Percentiles rank a stretch among this genome's conserved stretches.
Evolutionary conservation across 1,140 invertebrate species (phyloP).

Genomic region (Pseudomyrmex gracilis): DNA sequence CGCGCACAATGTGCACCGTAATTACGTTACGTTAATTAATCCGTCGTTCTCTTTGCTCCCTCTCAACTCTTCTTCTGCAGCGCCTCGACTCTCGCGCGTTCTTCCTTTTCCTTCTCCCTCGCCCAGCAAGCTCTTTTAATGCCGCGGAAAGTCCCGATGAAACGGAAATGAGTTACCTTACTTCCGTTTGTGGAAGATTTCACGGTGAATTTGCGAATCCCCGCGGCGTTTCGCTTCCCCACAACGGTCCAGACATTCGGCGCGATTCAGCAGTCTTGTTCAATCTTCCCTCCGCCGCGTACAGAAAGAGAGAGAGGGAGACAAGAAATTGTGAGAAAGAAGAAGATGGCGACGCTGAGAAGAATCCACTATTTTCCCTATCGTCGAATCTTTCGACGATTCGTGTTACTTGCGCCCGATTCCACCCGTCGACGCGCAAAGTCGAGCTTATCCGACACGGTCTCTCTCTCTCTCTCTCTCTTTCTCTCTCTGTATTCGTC

Average conservation of each 20-base stretch:
- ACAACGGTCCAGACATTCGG: slow-evolving; percentile 45
- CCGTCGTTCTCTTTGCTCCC: slow-evolving; percentile 51
- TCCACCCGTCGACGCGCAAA: slow-evolving; percentile 24
- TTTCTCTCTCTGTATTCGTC: background rate
- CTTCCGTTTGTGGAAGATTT: slow-evolving; percentile 78
- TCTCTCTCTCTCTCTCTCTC: background rate
- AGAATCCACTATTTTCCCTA: slow-evolving; percentile 46
- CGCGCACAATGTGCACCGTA: slow-evolving; percentile 63
- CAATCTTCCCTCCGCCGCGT: slow-evolving; percentile 43
- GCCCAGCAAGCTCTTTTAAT: slow-evolving; percentile 69
- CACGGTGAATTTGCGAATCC: slow-evolving; percentile 74
- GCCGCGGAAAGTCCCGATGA: slow-evolving; percentile 67
- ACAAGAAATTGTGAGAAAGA: slow-evolving; percentile 11
- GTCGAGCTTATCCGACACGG: slow-evolving; percentile 20
- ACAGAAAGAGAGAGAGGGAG: no score
- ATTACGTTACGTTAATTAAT: slow-evolving; percentile 80
- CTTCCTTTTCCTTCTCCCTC: background rate
- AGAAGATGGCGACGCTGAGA: background rate
- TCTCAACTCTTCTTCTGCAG: background rate
- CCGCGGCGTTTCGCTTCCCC: slow-evolving; percentile 19
- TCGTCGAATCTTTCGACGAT: slow-evolving; percentile 50
- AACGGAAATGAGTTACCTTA: slow-evolving; percentile 79
- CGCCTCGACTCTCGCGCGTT: background rate
- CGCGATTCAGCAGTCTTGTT: slow-evolving; percentile 64
- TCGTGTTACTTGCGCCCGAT: slow-evolving; percentile 45